Percentiles rank a stretch among this genome's conserved stretches.
Conservation (phyloP, 2,797 vertebrate genomes). For the Spinus pinus region DNA sequence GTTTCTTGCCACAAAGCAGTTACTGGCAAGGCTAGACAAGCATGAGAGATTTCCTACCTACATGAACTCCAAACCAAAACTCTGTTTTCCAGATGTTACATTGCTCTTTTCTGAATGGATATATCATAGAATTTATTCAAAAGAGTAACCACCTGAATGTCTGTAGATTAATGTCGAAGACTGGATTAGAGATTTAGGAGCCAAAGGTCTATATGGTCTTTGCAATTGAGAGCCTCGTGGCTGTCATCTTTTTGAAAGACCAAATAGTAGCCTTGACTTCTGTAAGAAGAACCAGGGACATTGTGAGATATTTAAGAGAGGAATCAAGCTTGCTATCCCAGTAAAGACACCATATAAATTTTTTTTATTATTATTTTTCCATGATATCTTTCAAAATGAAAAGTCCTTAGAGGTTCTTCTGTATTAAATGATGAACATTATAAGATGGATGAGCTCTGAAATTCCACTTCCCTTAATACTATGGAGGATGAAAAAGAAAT, state of each 20-base stretch:
- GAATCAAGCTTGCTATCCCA: not conserved
- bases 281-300: not conserved
- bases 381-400: not conserved
- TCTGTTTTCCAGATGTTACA: not conserved
- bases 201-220: not conserved
- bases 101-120: not conserved
- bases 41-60: not conserved
- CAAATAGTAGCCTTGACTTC: not conserved
- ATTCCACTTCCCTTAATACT: not conserved
- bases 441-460: not conserved
- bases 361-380: not conserved
- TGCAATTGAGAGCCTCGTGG: not conserved
- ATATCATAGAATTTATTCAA: not conserved
- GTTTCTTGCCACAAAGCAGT: not conserved
- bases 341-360: not conserved
- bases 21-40: not conserved
- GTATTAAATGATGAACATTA: not conserved
- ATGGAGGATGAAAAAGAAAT: not conserved
- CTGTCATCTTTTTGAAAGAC: not conserved
- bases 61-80: not conserved
- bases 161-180: not conserved
- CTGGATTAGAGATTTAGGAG: not conserved
- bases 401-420: not conserved
- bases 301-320: not conserved
- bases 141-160: not conserved